Evolutionary conservation across 2,888 invertebrate species (phyloP), one percentile per base, ranked within the genome.

Genomic region (Heliconius cydno): DNA sequence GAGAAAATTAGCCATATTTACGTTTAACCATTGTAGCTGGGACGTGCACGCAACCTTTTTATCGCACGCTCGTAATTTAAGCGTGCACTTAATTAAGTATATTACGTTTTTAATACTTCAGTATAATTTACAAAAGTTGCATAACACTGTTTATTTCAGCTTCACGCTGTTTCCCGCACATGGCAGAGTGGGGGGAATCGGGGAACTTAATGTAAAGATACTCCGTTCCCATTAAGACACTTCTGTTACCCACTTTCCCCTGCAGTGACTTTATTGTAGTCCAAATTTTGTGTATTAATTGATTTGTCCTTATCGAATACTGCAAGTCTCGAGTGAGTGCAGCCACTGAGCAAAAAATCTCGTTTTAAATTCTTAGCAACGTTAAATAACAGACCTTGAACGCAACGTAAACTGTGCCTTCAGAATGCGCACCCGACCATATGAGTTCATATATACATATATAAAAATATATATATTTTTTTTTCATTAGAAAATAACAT

Each of bases 21-120:
- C 38, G 65, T 70, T 60, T 52, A 78, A 60, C 78, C 70, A 76
- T 80, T 80, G 68, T 77, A 77, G 60, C 57, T 30, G 41, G 73
- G 68, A 79, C 75, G 57, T 57, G 75, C 82, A 82, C 78, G 78
- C 82, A 25, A 79, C 67, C 66, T 82, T 78, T 78, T 76, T 76
- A 80, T 78, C 46, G 38, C 70, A 41, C 34, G 41, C 41, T 81
- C 63, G 70, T 71, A 57, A 70, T 74, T 75, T 71, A 79, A 75
- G 71, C 66, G 74, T 79, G 79, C 41, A 63, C 63, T 41, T 75
- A 25, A 46, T 19, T 38, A 28, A 25, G 57, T 41, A 28, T 65
- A 65, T 75, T 22, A 38, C 38, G 41, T 28, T 38, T 46, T 46
- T 28, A 38, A 38, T 75, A 41, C 41, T 19, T 60, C 38, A 13